Percentiles rank a stretch among this genome's conserved stretches.
Evolutionary conservation across 2,888 invertebrate genomes (phyloP).

Genomic region (Odontocolon sp.): DNA sequence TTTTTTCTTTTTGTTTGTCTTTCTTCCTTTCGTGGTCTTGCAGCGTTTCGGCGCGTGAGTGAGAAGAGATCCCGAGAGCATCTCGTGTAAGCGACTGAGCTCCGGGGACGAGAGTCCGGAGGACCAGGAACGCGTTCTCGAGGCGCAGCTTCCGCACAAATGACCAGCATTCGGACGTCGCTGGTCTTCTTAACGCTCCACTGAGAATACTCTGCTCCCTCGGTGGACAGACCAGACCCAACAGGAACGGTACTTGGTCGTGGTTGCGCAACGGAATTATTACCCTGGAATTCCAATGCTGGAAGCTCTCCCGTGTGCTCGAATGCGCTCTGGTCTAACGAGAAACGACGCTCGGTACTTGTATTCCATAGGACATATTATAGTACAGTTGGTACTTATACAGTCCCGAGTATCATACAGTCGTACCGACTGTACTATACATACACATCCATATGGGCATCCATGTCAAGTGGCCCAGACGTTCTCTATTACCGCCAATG

Average conservation of each 20-base stretch:
- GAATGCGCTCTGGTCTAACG: conserved; percentile 11
- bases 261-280: conserved; percentile 61
- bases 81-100: neutral
- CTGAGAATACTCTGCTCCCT: conserved; percentile 20
- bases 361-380: neutral
- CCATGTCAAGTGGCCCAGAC: no score
- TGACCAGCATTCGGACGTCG: conserved; percentile 18
- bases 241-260: conserved; percentile 53
- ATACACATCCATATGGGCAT: no score
- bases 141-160: neutral
- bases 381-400: no score
- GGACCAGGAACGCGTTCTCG: neutral
- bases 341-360: neutral
- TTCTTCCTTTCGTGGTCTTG: neutral
- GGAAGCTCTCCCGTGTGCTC: conserved; percentile 27
- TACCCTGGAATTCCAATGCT: conserved; percentile 55
- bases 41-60: conserved; percentile 6
- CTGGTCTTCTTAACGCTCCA: conserved; percentile 33
- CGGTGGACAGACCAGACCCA: conserved; percentile 26
- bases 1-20: neutral
- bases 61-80: neutral
- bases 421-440: no score
- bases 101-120: neutral
- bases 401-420: no score
- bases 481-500: no score